These are phyloP conservation scores for Zaprionus lineosus DNA, from an alignment of 2,888 invertebrate species.

Conservation along the genomic window DNA sequence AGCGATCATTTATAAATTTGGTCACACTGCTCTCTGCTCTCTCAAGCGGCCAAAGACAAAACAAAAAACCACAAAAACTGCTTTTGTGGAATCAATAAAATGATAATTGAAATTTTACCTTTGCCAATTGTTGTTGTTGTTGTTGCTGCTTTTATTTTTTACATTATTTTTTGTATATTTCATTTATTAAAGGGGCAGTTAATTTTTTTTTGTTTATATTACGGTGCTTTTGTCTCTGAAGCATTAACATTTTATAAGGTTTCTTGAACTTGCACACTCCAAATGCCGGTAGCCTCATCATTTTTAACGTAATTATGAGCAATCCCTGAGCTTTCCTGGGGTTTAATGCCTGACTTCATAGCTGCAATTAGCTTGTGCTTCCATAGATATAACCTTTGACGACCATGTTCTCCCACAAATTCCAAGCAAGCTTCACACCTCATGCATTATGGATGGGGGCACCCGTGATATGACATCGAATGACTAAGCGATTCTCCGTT, in stretches of 20 bases:
- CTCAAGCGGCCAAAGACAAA: slow-evolving; percentile 3
- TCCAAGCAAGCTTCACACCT: slow-evolving; percentile 55
- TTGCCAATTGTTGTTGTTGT: slow-evolving; percentile 24
- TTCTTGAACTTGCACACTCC: slow-evolving; percentile 58
- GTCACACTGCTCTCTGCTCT: slow-evolving; percentile 34
- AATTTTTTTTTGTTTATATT: slow-evolving; percentile 26
- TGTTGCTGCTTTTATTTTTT: slow-evolving; percentile 23
- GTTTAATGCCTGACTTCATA: slow-evolving; percentile 22
- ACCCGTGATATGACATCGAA: slow-evolving; percentile 40
- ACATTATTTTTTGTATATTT: slow-evolving; percentile 7
- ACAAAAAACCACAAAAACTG: slow-evolving; percentile 19
- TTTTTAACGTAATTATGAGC: slow-evolving; percentile 8
- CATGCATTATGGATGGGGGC: slow-evolving; percentile 39
- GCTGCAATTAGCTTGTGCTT: slow-evolving; percentile 28
- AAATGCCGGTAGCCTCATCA: slow-evolving; percentile 8
- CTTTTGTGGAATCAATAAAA: slow-evolving; percentile 60
- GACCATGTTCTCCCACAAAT: slow-evolving; percentile 24
- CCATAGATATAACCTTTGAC: slow-evolving; percentile 32
- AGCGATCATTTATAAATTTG: slow-evolving; percentile 15
- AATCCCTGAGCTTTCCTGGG: slow-evolving; percentile 9
- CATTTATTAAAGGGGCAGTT: slow-evolving; percentile 1
- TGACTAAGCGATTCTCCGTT: slow-evolving; percentile 43
- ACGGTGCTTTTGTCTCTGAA: slow-evolving; percentile 31
- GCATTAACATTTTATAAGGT: slow-evolving; percentile 51
- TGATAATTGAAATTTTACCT: slow-evolving; percentile 63